These are phyloP conservation scores for Echeneis naucrates DNA, from an alignment of 2,797 vertebrate species.

Conservation along the genomic window DNA sequence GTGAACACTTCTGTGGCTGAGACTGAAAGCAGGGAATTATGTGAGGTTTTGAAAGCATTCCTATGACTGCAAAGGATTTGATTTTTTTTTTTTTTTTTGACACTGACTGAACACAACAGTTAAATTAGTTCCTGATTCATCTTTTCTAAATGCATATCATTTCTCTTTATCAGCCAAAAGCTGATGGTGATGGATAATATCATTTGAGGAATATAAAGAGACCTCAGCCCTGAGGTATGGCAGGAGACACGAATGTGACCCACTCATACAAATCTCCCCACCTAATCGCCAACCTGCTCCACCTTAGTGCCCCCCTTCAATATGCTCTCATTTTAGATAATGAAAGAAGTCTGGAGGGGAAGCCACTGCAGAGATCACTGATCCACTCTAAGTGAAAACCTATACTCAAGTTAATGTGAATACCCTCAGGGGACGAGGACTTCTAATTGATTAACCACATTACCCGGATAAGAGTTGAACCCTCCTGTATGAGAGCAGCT, in stretches of 20 bases:
- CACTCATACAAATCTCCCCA: slow-evolving; percentile 52
- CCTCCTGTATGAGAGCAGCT: slow-evolving; percentile 72
- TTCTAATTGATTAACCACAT: slow-evolving; percentile 85
- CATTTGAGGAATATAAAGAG: slow-evolving; percentile 58
- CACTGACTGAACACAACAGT: slow-evolving; percentile 49
- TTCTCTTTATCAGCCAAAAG: slow-evolving; percentile 55
- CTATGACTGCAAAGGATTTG: slow-evolving; percentile 45
- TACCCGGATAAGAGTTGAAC: slow-evolving; percentile 80
- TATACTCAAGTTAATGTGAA: slow-evolving; percentile 86
- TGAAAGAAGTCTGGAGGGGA: slow-evolving; percentile 81
- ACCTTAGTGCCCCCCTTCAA: slow-evolving; percentile 75
- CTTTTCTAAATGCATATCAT: slow-evolving; percentile 55
- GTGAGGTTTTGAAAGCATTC: slow-evolving; percentile 64
- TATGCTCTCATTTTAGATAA: slow-evolving; percentile 84
- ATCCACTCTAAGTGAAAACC: slow-evolving; percentile 86
- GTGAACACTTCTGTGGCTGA: slow-evolving; percentile 62
- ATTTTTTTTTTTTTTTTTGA: slow-evolving; percentile 39
- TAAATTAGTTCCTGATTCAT: slow-evolving; percentile 41
- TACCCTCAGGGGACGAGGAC: slow-evolving; percentile 77
- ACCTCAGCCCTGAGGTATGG: slow-evolving; percentile 51
- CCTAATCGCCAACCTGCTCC: slow-evolving; percentile 59
- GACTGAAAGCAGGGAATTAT: slow-evolving; percentile 60
- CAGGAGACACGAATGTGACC: slow-evolving; percentile 64
- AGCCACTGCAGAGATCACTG: slow-evolving; percentile 81
- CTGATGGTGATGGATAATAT: slow-evolving; percentile 70